phyloP scores from a whole-genome alignment of 2,888 invertebrate genomes.

The Galerucella calmariensis region DNA sequence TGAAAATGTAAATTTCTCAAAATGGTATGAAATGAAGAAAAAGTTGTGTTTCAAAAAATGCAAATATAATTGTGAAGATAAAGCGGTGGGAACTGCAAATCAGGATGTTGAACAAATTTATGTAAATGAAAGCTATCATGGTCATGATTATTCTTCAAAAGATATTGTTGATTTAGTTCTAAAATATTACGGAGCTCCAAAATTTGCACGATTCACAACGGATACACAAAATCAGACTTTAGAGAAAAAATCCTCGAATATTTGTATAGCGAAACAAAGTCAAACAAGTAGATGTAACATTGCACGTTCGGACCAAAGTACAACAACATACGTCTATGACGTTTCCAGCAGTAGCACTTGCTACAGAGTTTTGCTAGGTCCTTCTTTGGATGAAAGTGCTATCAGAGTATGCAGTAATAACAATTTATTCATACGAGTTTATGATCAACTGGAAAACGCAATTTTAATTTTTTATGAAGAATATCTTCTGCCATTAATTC shows the following conservation, averaged over 20 bases:
- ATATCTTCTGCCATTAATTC: neutral
- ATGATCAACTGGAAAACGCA: neutral
- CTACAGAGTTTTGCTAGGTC: neutral
- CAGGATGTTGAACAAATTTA: slow-evolving; percentile 8
- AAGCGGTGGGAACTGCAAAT: neutral
- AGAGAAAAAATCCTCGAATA: neutral
- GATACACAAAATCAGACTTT: neutral
- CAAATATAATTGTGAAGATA: neutral
- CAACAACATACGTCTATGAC: slow-evolving; percentile 5
- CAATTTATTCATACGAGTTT: neutral
- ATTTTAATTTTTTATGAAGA: neutral
- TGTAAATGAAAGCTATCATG: neutral
- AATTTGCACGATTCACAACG: neutral
- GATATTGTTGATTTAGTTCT: slow-evolving; percentile 24
- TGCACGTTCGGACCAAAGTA: slow-evolving; percentile 22
- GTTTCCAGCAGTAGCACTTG: neutral
- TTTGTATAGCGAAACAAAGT: neutral
- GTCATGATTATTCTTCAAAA: slow-evolving; percentile 6
- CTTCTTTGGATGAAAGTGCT: slow-evolving; percentile 1
- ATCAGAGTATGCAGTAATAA: neutral
- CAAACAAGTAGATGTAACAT: neutral
- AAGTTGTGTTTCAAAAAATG: neutral
- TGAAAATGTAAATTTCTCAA: neutral
- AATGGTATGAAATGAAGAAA: slow-evolving; percentile 12
- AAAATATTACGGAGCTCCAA: slow-evolving; percentile 24